Percentiles rank a stretch among this genome's conserved stretches.
These are phyloP conservation scores for Lacerta viridis DNA, from an alignment of 2,797 vertebrate species.

Conservation along the genomic window DNA sequence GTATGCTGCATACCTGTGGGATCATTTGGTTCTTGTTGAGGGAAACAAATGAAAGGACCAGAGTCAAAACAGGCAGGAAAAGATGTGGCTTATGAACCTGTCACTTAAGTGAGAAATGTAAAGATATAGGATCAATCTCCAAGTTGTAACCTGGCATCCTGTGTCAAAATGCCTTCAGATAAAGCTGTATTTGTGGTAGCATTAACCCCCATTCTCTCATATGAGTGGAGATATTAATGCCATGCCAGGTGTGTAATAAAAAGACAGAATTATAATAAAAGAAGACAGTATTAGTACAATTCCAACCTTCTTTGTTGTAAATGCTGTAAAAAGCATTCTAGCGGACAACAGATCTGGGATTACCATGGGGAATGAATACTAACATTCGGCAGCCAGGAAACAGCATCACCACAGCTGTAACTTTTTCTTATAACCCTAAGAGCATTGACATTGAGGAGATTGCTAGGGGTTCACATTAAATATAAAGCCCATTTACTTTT, in stretches of 20 bases:
- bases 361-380: neutral
- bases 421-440: neutral
- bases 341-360: neutral
- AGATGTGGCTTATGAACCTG: neutral
- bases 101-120: neutral
- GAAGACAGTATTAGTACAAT: neutral
- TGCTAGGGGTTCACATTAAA: neutral
- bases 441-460: conserved; percentile 5
- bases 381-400: neutral
- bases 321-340: neutral
- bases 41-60: neutral
- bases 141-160: neutral
- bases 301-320: neutral
- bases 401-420: neutral
- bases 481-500: neutral
- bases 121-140: neutral
- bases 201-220: neutral
- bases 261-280: neutral
- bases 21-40: neutral
- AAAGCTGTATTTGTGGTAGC: neutral
- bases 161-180: neutral
- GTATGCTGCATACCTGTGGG: neutral
- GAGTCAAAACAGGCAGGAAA: neutral
- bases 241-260: neutral
- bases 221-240: neutral